These are phyloP conservation scores for Elgaria multicarinata DNA, from an alignment of 2,113 vertebrate genomes.

Conservation along the genomic window DNA sequence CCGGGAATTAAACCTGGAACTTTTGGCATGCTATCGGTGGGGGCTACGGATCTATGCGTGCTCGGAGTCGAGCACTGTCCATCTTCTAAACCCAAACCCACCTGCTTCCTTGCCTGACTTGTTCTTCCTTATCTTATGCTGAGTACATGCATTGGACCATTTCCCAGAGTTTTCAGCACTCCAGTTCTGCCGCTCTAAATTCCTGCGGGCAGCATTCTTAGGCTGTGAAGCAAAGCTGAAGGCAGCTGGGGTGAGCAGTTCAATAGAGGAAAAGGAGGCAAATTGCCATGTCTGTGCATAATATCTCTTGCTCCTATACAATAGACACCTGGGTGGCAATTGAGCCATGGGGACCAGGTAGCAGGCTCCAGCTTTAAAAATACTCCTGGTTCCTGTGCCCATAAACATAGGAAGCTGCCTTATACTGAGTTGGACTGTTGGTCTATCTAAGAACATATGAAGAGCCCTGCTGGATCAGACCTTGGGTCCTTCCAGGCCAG, in stretches of 20 bases:
- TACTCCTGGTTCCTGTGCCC: neutral
- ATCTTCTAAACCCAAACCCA: neutral
- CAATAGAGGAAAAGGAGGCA: neutral
- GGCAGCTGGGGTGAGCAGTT: neutral
- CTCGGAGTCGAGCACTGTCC: neutral
- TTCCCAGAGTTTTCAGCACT: neutral
- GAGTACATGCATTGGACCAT: neutral
- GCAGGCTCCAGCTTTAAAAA: neutral
- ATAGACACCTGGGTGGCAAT: neutral
- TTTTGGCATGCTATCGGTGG: too few relatives aligned
- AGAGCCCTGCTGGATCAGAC: too few relatives aligned
- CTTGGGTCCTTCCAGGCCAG: too few relatives aligned
- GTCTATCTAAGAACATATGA: too few relatives aligned
- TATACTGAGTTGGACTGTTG: neutral
- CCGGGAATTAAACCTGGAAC: too few relatives aligned
- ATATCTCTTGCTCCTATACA: neutral
- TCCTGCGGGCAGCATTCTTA: neutral
- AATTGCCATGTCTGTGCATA: neutral
- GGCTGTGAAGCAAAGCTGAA: neutral
- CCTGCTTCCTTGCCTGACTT: neutral
- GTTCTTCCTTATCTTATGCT: neutral
- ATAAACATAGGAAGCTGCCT: neutral
- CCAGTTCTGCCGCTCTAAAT: neutral
- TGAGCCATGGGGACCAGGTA: neutral
- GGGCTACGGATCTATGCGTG: neutral